Evolutionary conservation across 2,888 invertebrate species (phyloP).

Genomic region (Eupithecia dodoneata): DNA sequence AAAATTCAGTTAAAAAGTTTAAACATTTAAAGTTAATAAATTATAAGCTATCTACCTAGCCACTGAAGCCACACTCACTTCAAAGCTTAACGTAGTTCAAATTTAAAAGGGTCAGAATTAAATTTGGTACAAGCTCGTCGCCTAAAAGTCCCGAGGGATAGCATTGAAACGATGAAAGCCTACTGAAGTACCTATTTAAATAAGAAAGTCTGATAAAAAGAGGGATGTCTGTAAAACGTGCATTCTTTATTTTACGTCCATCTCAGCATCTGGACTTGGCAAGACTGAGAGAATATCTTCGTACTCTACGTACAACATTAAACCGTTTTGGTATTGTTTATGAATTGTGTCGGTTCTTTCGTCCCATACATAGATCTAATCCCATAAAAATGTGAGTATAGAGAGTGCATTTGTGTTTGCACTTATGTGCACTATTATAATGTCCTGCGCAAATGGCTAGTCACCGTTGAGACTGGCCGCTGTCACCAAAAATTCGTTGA

Average conservation of each 20-base stretch:
- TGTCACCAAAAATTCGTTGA: not conserved
- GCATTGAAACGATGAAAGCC: conserved; percentile 40
- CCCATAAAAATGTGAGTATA: not conserved
- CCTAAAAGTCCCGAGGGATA: conserved; percentile 42
- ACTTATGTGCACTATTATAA: not conserved
- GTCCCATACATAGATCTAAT: not conserved
- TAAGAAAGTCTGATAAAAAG: conserved; percentile 32
- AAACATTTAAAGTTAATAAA: not conserved
- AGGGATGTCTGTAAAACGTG: not conserved
- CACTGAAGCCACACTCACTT: conserved; percentile 16
- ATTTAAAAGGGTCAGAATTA: conserved; percentile 45
- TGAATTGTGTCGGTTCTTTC: not conserved
- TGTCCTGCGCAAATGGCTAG: not conserved
- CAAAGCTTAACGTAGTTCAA: conserved; percentile 20
- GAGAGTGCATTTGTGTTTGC: not conserved
- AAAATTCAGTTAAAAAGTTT: not conserved
- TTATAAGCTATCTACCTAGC: not conserved
- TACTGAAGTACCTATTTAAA: conserved; percentile 44
- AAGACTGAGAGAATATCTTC: not conserved
- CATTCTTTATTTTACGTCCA: not conserved
- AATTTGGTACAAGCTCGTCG: conserved; percentile 48
- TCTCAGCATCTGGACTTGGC: not conserved
- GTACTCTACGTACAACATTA: not conserved
- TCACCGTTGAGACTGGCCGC: not conserved
- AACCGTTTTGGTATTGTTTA: not conserved